Evolutionary conservation across 2,113 vertebrate genomes (phyloP).

Genomic region (Cisticola juncidis): DNA sequence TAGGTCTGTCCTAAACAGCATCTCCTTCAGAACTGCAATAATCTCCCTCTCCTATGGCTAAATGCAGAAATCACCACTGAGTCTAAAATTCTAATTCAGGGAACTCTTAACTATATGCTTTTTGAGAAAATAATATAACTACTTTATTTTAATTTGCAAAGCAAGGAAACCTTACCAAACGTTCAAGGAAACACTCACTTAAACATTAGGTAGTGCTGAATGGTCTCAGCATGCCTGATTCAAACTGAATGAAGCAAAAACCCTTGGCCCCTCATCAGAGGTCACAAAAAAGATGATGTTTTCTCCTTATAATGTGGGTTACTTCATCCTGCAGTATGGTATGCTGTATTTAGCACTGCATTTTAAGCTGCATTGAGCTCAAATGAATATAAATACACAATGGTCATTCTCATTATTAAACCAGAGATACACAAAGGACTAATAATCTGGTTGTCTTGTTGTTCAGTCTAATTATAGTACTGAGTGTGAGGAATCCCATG

Average conservation of each 20-base stretch:
- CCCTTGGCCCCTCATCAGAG: neutral
- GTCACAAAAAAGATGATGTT: neutral
- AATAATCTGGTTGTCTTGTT: constrained; percentile 55
- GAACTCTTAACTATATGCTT: neutral
- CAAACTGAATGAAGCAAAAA: neutral
- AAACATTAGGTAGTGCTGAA: neutral
- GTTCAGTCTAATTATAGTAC: constrained; percentile 55
- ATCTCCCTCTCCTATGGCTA: neutral
- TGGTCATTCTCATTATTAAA: constrained; percentile 67
- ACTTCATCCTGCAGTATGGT: neutral
- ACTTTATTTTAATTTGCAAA: neutral
- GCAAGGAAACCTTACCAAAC: neutral
- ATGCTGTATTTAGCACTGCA: constrained; percentile 10
- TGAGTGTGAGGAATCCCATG: constrained; percentile 31
- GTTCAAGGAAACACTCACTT: neutral
- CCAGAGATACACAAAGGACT: constrained; percentile 44
- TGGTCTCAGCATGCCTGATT: neutral
- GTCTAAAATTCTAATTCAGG: neutral
- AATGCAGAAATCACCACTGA: neutral
- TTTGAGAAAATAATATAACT: neutral
- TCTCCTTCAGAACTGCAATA: neutral
- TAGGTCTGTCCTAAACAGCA: neutral
- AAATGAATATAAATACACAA: constrained; percentile 49
- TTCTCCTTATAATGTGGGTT: neutral
- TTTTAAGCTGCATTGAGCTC: constrained; percentile 40